A percentile compares a stretch with the other conserved stretches of the same genome.
Conservation (phyloP, 2,113 vertebrate genomes). For the Hoplias malabaricus region DNA sequence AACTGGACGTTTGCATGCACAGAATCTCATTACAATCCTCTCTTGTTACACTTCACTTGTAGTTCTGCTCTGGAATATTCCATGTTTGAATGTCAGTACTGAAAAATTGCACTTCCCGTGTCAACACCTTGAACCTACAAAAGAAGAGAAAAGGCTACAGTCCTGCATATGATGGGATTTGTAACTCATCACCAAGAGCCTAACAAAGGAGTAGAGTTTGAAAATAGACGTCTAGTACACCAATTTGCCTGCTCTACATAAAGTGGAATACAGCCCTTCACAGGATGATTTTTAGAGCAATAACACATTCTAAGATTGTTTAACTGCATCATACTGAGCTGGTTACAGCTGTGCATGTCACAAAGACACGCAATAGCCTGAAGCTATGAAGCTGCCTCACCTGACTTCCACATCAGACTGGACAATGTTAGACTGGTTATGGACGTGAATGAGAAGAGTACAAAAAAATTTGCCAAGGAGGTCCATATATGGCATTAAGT, state of each 20-base stretch:
- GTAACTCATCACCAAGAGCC: background rate
- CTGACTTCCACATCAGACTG: slow-evolving; percentile 31
- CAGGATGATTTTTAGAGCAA: slow-evolving; percentile 36
- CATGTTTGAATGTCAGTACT: slow-evolving; percentile 10
- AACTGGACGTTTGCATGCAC: slow-evolving; percentile 16
- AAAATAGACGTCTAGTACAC: background rate
- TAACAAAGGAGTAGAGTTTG: background rate
- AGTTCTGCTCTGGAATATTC: slow-evolving; percentile 10
- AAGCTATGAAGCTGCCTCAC: slow-evolving; percentile 64
- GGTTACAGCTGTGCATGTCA: slow-evolving; percentile 46
- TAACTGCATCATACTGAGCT: slow-evolving; percentile 52
- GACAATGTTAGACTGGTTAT: background rate
- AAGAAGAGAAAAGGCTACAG: background rate
- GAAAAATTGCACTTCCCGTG: slow-evolving; percentile 17
- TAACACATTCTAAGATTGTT: slow-evolving; percentile 45
- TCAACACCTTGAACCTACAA: background rate
- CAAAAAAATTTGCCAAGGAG: slow-evolving; percentile 2
- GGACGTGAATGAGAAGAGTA: background rate
- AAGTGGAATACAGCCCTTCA: background rate
- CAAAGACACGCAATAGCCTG: slow-evolving; percentile 29
- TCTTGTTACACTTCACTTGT: background rate
- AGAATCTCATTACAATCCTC: background rate
- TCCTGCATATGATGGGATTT: background rate
- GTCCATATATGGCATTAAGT: slow-evolving; percentile 4
- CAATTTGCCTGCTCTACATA: background rate